These are phyloP conservation scores for Neopelma chrysocephalum DNA, from an alignment of 2,797 vertebrate species.

Conservation along the genomic window DNA sequence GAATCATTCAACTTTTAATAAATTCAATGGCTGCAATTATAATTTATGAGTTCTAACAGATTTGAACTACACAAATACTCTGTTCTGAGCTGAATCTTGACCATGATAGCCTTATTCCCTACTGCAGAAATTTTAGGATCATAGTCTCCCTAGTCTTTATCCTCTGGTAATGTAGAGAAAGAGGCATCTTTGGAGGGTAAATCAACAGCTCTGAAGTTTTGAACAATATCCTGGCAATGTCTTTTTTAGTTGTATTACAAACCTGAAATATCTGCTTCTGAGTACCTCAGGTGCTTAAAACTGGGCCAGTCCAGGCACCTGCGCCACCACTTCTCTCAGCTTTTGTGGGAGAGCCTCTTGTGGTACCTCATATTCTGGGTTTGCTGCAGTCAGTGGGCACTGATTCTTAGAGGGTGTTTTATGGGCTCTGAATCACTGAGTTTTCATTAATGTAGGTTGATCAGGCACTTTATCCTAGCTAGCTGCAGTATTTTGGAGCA, in stretches of 20 bases:
- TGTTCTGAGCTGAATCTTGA: not conserved
- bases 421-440: not conserved
- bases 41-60: not conserved
- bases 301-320: not conserved
- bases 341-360: not conserved
- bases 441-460: not conserved
- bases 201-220: not conserved
- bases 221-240: not conserved
- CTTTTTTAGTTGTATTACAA: not conserved
- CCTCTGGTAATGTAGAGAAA: not conserved
- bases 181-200: not conserved
- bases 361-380: fast-evolving
- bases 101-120: not conserved
- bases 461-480: not conserved
- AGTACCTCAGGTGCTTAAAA: not conserved
- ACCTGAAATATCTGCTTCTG: not conserved
- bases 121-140: not conserved
- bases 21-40: not conserved
- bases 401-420: not conserved
- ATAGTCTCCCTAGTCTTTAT: not conserved
- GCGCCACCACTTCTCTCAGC: not conserved
- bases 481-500: not conserved
- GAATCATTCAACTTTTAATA: not conserved
- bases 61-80: not conserved
- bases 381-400: not conserved